Base-by-base conservation (phyloP, 2,797 vertebrate genomes). In the Chromobotia macracanthus region DNA sequence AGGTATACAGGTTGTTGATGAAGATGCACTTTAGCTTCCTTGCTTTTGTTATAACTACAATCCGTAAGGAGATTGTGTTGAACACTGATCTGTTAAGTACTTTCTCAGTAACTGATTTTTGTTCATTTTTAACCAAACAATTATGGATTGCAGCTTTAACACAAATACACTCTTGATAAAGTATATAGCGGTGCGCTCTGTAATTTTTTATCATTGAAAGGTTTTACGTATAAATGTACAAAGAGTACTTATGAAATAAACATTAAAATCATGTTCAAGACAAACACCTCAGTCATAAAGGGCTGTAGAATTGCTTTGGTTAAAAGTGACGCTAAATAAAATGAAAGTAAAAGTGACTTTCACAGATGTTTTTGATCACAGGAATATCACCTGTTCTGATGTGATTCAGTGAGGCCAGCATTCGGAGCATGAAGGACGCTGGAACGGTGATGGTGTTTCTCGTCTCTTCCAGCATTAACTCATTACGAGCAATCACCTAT, bases 371-470 rank as follows among this genome's bases (percentile, higher is more conserved):
- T 23, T 0, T 23, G 6, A 76, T 11, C 72, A 15, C 41, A 69
- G 19, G 46, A 15, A 21, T 75, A 90, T 89, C 83, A 96, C 95
- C 95, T 87, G 95, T 93, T 88, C 95, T 92, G 86, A 96, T 95
- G 77, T 96, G 97, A 91, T 99, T 99, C 80, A 99, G 88, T 0
- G 98, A 99, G 61, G 97, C 98, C 91, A 99, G 89, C 97, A 99
- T 99, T 86, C 98, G 91, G 80, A 99, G 91, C 98, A 99, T 99
- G 90, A 99, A 99, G 66, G 98, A 99, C 72, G 98, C 98, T 25
- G 98, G 98, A 77, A 99, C 98, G 19, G 97, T 99, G 85, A 99
- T 98, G 82, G 98, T 99, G 90, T 99, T 99, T 88, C 98, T 95
- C 0, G 97, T 99, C 89, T 99, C 98, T 83, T 99, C 97, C 84